Conservation (phyloP, 1,140 invertebrate species). For the Patella vulgata region DNA sequence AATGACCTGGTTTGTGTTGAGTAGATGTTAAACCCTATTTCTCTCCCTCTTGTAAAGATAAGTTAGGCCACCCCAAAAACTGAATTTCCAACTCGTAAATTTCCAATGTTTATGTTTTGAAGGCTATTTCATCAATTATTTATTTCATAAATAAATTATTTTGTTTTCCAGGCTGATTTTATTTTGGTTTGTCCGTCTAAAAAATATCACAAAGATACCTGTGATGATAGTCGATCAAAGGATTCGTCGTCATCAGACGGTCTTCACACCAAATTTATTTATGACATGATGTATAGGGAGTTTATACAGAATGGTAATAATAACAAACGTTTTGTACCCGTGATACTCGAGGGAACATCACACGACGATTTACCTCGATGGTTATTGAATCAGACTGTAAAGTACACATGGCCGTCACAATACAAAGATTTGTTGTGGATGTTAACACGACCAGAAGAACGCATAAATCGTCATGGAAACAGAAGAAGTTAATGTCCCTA, state of each 20-base stretch:
- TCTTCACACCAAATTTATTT: conserved; percentile 42
- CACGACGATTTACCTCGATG: conserved; percentile 29
- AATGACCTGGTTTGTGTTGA: no score
- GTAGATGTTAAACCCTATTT: no score
- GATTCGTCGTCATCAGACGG: conserved; percentile 4
- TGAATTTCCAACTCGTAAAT: no score
- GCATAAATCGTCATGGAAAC: conserved; percentile 18
- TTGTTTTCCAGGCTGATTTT: conserved; percentile 44
- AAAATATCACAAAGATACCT: conserved; percentile 35
- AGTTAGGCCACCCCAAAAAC: no score
- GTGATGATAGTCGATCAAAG: no score
- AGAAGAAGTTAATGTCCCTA: no score
- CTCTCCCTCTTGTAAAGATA: no score
- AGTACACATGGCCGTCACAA: conserved; percentile 43
- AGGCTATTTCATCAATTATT: no score
- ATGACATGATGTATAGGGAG: conserved; percentile 40
- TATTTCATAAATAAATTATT: no score
- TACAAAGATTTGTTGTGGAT: conserved; percentile 46
- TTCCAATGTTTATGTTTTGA: no score
- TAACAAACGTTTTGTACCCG: conserved; percentile 37
- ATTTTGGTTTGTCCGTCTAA: conserved; percentile 42
- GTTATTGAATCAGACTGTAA: conserved; percentile 21
- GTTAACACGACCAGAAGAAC: conserved; percentile 42
- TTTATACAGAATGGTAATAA: conserved; percentile 7
- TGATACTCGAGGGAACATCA: conserved; percentile 30